Evolutionary conservation across 2,797 vertebrate species (phyloP), one percentile per base, ranked within the genome.

Genomic region (Melanotaenia pygmaea): DNA sequence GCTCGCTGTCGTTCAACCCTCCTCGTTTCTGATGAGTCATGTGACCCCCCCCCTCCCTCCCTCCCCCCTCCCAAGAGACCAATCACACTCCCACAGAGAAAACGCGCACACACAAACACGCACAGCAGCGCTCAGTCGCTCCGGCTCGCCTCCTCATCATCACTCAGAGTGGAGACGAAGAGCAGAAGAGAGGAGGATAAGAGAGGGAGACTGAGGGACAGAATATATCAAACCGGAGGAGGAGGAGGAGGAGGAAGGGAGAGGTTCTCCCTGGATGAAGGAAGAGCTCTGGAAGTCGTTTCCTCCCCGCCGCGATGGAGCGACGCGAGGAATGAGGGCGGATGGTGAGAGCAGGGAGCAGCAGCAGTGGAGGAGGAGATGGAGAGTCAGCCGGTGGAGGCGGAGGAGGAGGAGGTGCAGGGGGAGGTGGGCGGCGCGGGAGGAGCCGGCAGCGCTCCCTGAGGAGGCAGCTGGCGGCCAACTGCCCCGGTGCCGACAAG

Each of bases 271-370:
- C 86, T 91, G 91, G 86, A 94, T 92, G 92, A 93, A 90, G 92
- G 90, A 84, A 89, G 90, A 86, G 82, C 86, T 88, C 83, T 82
- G 88, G 90, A 88, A 91, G 86, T 90, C 63, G 81, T 88, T 89
- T 86, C 90, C 82, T 87, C 85, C 80, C 84, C 57, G 86, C 87
- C 66, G 84, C 63, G 84, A 93, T 93, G 92, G 88, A 93, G 91
- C 86, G 82, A 91, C 63, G 80, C 92, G 84, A 94, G 95, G 92
- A 95, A 94, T 92, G 95, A 95, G 92, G 93, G 91, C 93, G 94
- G 92, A 95, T 95, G 94, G 94, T 95, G 88, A 94, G 92, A 89
- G 89, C 92, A 88, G 90, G 93, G 87, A 94, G 92, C 92, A 95
- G 93, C 90, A 94, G 92, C 88, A 91, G 93, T 86, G 90, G 86